Base-by-base conservation (phyloP, 2,113 vertebrate species). In the Lanius collurio region DNA sequence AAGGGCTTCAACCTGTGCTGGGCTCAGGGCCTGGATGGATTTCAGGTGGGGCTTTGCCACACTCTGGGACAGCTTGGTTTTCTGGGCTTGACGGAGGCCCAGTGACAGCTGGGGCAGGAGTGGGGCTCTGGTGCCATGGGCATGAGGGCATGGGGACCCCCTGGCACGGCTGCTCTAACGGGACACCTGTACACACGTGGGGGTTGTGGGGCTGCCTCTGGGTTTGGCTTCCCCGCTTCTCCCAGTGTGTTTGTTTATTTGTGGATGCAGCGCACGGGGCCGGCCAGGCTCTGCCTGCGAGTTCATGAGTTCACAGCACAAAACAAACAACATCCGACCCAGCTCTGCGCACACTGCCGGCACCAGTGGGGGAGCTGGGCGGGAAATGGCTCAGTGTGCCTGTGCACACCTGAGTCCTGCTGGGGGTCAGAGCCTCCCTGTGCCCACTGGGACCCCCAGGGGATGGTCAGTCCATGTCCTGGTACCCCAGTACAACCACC, bases 181-280 rank as follows among this genome's bases (percentile, higher is more conserved):
- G 41, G 62, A 73, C 69, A 27, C 56, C 82, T 63, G 30, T 2
- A 3, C 19, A 11, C 23, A 1, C 4, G 12, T 26, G 14, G 68
- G 53, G 75, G 18, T 42, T 83, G 56, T 30, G 1, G 76, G 55
- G 89, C 60, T 91, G 87, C 90, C 82, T 67, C 57, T 2, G 18
- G 65, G 15, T 71, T 93, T 83, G 92, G 90, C 80, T 95, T 89
- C 44, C 33, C 35, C 1, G 1, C 35, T 77, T 55, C 62, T 55
- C 60, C 89, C 87, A 6, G 63, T 18, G 37, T 74, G 55, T 92
- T 93, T 94, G 94, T 95, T 97, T 96, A 30, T 93, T 90, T 95
- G 95, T 94, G 81, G 93, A 81, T 95, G 96, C 5, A 0, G 86
- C 0, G 1, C 89, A 44, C 1, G 4, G 83, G 65, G 74, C 83